phyloP scores from a whole-genome alignment of 2,797 vertebrate species.

The Ctenosaura bakeri region DNA sequence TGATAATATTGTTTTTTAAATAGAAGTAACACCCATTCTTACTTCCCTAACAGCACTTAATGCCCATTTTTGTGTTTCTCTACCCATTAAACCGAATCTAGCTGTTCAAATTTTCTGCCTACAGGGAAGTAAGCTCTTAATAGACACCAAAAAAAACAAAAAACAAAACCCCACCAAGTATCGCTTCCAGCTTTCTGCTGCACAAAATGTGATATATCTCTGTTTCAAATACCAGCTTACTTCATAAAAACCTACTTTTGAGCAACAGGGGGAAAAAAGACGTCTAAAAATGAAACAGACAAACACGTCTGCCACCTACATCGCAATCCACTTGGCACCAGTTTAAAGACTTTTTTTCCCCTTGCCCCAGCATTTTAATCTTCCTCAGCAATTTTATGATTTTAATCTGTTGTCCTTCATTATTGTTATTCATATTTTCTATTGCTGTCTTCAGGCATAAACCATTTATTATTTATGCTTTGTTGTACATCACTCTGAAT shows the following conservation, averaged over 20 bases:
- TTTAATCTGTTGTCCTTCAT: background rate
- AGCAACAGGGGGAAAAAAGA: background rate
- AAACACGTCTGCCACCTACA: background rate
- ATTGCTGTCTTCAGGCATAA: background rate
- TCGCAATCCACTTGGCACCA: background rate
- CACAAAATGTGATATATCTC: constrained; percentile 16
- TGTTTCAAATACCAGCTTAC: constrained; percentile 31
- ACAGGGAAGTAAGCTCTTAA: constrained; percentile 49
- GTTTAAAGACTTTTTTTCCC: background rate
- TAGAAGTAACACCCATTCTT: background rate
- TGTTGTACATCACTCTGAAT: background rate
- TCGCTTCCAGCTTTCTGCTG: constrained; percentile 42
- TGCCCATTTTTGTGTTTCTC: constrained; percentile 18
- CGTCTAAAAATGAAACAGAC: background rate
- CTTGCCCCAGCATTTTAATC: background rate
- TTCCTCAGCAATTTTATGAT: background rate
- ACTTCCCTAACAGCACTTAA: constrained; percentile 13
- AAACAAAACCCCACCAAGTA: too few species aligned
- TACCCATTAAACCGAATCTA: background rate
- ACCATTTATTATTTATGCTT: background rate
- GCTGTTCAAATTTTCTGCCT: constrained; percentile 31
- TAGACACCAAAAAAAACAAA: constrained; percentile 6
- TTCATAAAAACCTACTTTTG: constrained; percentile 51
- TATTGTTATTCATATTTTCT: background rate
- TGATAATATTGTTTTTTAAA: constrained; percentile 8